Base-by-base conservation (phyloP, 2,797 vertebrate species). In the Selene dorsalis region DNA sequence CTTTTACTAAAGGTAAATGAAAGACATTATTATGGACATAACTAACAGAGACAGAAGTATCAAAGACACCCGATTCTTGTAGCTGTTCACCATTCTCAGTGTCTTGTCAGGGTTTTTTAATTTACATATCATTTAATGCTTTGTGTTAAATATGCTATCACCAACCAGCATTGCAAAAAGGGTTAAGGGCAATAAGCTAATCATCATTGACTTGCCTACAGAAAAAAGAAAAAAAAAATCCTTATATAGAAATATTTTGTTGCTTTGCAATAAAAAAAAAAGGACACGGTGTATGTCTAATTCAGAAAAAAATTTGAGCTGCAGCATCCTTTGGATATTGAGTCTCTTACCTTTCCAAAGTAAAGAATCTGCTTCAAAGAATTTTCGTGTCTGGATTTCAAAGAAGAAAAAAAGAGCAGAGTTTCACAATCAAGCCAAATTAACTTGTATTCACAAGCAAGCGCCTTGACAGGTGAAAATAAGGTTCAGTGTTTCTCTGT, bases 401-500 rank as follows among this genome's bases (percentile, higher is more conserved):
- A 69, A 80, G 28, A 20, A 39, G 7, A 35, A 8, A 32, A 5
- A 32, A 65, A 61, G 53, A 30, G 8, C n/a, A 24, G 74, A 59
- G 32, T 59, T 80, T 72, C 18, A 62, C 16, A 65, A 39, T 84
- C 58, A 73, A 65, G 38, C 18, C 55, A 67, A 83, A 75, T 66
- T 45, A 71, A 72, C 77, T 85, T 61, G 26, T 67, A 74, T 73
- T 84, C 75, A 78, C 43, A 85, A 77, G 74, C 43, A 35, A 69
- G 4, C 68, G 77, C 52, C 61, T 60, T 75, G 65, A 71, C 26
- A 71, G 71, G 75, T 59, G 3, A 80, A 62, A 55, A 48, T 61
- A 48, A 8, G 57, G 58, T 61, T 71, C 55, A 45, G 30, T n/a
- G 3, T 79, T 88, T 77, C 39, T 69, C 47, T 55, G 57, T 75